Evolutionary conservation across 2,888 invertebrate genomes (phyloP).

Genomic region (Elmis aenea): DNA sequence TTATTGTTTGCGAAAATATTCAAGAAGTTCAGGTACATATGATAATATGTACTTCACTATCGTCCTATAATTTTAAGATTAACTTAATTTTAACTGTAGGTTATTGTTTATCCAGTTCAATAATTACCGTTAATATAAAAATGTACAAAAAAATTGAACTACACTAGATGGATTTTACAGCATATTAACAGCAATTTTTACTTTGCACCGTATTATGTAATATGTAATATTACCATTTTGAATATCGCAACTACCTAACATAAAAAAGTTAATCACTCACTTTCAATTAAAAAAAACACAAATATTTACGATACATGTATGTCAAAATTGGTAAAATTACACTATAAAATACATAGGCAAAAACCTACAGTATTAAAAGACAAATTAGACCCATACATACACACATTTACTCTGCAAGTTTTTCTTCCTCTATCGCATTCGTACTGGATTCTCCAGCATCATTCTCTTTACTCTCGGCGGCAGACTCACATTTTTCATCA

Average conservation of each 20-base stretch:
- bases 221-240: constrained; percentile 29
- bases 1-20: too few relatives aligned
- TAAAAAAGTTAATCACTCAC: too few relatives aligned
- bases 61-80: constrained; percentile 7
- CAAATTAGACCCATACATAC: constrained; percentile 16
- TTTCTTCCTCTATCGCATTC: constrained; percentile 33
- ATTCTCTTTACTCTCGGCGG: constrained; percentile 33
- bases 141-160: constrained; percentile 27
- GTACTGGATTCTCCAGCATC: constrained; percentile 32
- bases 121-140: constrained; percentile 35
- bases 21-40: constrained; percentile 42
- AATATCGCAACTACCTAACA: constrained; percentile 5
- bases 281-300: constrained; percentile 9
- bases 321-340: constrained; percentile 30
- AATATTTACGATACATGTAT: constrained; percentile 6
- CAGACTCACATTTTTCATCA: constrained; percentile 34
- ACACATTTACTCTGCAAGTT: constrained; percentile 38
- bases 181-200: constrained; percentile 25
- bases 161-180: constrained; percentile 18
- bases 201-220: constrained; percentile 13
- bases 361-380: constrained; percentile 28
- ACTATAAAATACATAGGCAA: constrained; percentile 26
- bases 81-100: constrained; percentile 24
- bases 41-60: constrained; percentile 37
- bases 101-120: constrained; percentile 17